Percentiles rank a stretch among this genome's conserved stretches.
phyloP scores from a whole-genome alignment of 1,140 invertebrate species.

The Polypedilum pembai region DNA sequence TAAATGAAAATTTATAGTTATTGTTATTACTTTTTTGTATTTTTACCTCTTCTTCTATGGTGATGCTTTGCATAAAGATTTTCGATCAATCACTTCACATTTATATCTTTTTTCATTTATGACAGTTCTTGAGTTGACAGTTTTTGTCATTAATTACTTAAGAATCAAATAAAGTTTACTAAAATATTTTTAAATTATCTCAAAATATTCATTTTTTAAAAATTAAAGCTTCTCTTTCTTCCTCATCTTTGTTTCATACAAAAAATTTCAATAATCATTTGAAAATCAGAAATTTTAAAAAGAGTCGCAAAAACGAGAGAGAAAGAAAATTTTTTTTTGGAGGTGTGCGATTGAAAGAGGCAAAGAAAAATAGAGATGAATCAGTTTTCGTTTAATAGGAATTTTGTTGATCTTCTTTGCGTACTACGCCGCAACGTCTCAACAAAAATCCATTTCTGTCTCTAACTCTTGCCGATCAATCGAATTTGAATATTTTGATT shows the following conservation, averaged over 20 bases:
- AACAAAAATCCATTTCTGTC: background rate
- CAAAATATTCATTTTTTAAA: background rate
- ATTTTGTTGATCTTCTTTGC: background rate
- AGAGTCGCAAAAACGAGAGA: too few relatives aligned
- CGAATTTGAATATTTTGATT: background rate
- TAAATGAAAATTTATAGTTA: slow-evolving; percentile 26
- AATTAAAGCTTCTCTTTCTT: background rate
- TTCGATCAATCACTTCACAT: background rate
- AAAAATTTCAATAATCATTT: background rate
- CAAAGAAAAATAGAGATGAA: background rate
- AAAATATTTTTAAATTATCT: background rate
- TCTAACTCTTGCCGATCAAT: background rate
- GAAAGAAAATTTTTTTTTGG: background rate
- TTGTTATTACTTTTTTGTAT: slow-evolving; percentile 20
- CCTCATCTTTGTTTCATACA: background rate
- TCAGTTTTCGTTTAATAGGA: background rate
- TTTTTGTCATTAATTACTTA: too few relatives aligned
- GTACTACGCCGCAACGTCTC: too few relatives aligned
- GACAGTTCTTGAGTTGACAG: background rate
- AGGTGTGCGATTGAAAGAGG: slow-evolving; percentile 19
- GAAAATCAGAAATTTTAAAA: background rate
- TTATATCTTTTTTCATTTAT: background rate
- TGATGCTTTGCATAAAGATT: background rate
- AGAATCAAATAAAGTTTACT: too few relatives aligned
- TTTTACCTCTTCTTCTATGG: background rate